phyloP scores from a whole-genome alignment of 2,113 vertebrate species.

The Heterotis niloticus region DNA sequence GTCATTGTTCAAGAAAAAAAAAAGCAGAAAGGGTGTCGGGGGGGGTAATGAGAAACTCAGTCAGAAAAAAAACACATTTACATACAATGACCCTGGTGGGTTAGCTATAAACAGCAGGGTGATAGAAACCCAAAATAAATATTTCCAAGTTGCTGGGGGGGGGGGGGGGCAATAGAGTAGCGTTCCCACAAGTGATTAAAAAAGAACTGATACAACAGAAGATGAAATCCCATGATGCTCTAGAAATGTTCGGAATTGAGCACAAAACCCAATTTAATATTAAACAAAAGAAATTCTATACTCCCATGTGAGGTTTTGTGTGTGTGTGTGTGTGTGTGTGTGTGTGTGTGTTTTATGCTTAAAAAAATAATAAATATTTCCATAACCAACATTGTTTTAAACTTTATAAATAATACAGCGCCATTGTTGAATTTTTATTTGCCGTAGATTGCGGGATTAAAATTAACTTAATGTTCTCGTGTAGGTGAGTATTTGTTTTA shows the following conservation, averaged over 20 bases:
- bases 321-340: constrained; percentile 34
- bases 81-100: constrained; percentile 57
- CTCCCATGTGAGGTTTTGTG: constrained; percentile 47
- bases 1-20: constrained; percentile 33
- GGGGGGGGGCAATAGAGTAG: constrained; percentile 49
- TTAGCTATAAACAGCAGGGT: constrained; percentile 55
- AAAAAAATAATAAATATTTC: constrained; percentile 58
- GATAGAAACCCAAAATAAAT: constrained; percentile 61
- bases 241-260: constrained; percentile 45
- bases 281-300: constrained; percentile 56
- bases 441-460: constrained; percentile 28
- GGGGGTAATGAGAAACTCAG: constrained; percentile 46
- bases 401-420: constrained; percentile 68
- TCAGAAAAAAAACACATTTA: constrained; percentile 52
- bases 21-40: constrained; percentile 37
- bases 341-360: constrained; percentile 46
- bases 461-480: constrained; percentile 49
- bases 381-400: constrained; percentile 58
- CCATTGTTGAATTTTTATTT: constrained; percentile 46
- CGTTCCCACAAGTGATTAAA: constrained; percentile 63
- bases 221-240: constrained; percentile 47
- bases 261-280: constrained; percentile 57
- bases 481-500: constrained; percentile 46
- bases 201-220: constrained; percentile 53
- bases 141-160: constrained; percentile 62